Percentiles rank a stretch among this genome's conserved stretches.
phyloP scores from a whole-genome alignment of 2,888 invertebrate species.

The Chrysomela aeneicollis region DNA sequence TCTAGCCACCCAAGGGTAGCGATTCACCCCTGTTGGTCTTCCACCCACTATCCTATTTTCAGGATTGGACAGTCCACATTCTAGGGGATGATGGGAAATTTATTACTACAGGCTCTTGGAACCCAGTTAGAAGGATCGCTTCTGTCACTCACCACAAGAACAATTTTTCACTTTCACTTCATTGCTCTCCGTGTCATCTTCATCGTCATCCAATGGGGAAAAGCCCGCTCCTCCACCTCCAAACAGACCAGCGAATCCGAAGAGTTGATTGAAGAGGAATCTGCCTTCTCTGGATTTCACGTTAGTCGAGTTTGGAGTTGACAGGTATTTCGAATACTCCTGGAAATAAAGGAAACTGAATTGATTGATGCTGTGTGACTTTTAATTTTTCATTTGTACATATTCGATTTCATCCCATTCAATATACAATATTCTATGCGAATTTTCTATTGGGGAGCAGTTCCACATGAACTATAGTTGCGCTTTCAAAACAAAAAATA shows the following conservation, averaged over 20 bases:
- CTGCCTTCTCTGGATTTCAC: slow-evolving; percentile 28
- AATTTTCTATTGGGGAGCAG: no score
- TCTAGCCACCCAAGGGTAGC: slow-evolving; percentile 88
- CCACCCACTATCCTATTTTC: slow-evolving; percentile 89
- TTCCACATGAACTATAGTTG: no score
- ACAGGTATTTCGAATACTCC: slow-evolving; percentile 15
- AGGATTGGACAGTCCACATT: slow-evolving; percentile 84
- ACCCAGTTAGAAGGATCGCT: not conserved
- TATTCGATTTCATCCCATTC: no score
- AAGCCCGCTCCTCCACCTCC: slow-evolving; percentile 26
- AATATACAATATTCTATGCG: no score
- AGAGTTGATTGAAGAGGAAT: slow-evolving; percentile 36
- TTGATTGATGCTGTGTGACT: no score
- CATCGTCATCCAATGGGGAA: slow-evolving; percentile 24
- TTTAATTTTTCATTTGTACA: no score
- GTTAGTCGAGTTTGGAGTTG: not conserved
- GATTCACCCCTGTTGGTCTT: slow-evolving; percentile 79
- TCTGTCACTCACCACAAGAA: slow-evolving; percentile 36
- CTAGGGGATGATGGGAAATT: slow-evolving; percentile 63
- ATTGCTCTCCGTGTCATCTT: slow-evolving; percentile 23
- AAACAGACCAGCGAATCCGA: slow-evolving; percentile 32
- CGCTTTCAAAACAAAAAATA: no score
- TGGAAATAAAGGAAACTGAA: slow-evolving; percentile 10
- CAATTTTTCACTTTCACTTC: slow-evolving; percentile 36
- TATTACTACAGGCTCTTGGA: slow-evolving; percentile 20